These are phyloP conservation scores for Pseudococcus longispinus DNA, from an alignment of 2,888 invertebrate species.

Conservation along the genomic window DNA sequence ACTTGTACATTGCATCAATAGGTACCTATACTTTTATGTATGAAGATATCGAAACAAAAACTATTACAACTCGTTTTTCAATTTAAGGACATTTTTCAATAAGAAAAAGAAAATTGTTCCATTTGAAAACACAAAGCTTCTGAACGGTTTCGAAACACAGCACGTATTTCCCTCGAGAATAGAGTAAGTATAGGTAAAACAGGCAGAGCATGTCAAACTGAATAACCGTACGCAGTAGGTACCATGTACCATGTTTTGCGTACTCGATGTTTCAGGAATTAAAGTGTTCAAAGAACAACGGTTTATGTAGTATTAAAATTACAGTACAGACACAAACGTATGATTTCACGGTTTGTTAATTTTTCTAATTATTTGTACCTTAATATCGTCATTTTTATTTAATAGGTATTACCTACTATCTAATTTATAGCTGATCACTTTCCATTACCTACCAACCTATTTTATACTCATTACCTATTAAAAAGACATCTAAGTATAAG, in stretches of 20 bases:
- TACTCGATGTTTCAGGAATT: neutral
- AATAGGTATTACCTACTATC: neutral
- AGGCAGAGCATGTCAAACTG: constrained; percentile 24
- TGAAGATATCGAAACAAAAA: neutral
- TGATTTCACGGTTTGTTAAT: too few species aligned
- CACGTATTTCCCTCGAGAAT: constrained; percentile 3
- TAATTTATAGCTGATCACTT: neutral
- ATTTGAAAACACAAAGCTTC: constrained; percentile 31
- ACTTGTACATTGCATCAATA: neutral
- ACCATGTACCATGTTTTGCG: neutral
- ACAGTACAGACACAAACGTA: neutral
- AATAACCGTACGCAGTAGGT: neutral
- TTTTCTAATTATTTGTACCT: neutral
- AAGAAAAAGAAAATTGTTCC: constrained; percentile 18
- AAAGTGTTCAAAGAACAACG: neutral
- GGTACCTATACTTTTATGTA: neutral
- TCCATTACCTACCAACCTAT: neutral
- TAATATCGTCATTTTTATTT: neutral
- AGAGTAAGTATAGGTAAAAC: constrained; percentile 4
- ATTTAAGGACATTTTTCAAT: constrained; percentile 19
- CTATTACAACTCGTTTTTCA: neutral
- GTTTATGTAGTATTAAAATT: neutral
- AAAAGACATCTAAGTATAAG: neutral
- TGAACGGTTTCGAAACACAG: neutral
- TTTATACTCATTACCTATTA: neutral